A percentile compares a stretch with the other conserved stretches of the same genome.
Conservation (phyloP, 2,888 invertebrate species). For the Lepidocyrtinus sp. region DNA sequence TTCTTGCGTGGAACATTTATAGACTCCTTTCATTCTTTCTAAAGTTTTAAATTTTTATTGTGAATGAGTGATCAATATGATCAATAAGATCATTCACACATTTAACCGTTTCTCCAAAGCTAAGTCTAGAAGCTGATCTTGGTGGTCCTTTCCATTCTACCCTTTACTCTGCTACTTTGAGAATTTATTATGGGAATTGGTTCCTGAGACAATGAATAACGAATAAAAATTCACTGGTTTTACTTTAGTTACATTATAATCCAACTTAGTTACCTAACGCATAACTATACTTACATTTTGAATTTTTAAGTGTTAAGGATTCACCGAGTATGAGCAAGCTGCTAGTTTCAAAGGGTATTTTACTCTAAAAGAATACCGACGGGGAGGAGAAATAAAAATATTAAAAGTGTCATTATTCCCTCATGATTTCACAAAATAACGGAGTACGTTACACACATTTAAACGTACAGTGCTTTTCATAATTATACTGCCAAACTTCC, state of each 20-base stretch:
- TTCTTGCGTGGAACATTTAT: neutral
- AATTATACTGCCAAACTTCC: neutral
- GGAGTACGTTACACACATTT: neutral
- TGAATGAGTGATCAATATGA: constrained; percentile 42
- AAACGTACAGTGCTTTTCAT: no score
- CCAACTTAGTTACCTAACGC: no score
- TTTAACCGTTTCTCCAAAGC: neutral
- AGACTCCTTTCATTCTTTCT: no score
- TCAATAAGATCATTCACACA: constrained; percentile 5
- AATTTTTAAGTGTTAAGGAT: no score
- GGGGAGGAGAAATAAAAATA: neutral
- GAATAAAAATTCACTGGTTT: no score
- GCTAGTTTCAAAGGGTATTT: constrained; percentile 16
- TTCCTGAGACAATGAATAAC: no score
- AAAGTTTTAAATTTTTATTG: constrained; percentile 17
- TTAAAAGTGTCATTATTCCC: neutral
- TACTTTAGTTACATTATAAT: no score
- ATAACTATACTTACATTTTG: no score
- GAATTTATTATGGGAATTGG: no score
- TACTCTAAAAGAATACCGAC: no score
- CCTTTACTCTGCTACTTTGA: no score
- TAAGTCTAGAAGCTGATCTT: neutral
- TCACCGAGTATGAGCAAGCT: no score
- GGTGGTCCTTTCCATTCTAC: constrained; percentile 34
- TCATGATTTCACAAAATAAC: neutral